phyloP scores from a whole-genome alignment of 1,140 invertebrate genomes.

The Calliphora vicina region DNA sequence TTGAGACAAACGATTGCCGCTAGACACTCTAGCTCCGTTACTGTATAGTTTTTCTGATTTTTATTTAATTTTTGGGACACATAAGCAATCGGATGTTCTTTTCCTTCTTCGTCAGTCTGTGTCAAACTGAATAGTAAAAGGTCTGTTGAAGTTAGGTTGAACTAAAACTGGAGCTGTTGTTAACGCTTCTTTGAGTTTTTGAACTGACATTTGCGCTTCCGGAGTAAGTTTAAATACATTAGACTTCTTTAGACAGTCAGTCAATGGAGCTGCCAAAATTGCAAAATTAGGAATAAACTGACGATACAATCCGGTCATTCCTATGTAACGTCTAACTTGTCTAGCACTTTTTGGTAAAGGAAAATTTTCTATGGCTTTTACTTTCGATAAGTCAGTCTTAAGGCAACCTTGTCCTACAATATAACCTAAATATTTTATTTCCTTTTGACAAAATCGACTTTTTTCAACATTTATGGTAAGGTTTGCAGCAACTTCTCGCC shows the following conservation, averaged over 20 bases:
- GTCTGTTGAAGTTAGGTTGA: constrained; percentile 53
- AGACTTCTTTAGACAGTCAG: constrained; percentile 44
- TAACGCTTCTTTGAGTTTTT: constrained; percentile 44
- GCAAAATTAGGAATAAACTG: constrained; percentile 57
- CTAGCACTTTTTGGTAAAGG: constrained; percentile 24
- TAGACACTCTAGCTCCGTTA: constrained; percentile 63
- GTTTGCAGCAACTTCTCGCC: constrained; percentile 20
- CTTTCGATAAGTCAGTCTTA: constrained; percentile 15
- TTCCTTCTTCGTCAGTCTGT: constrained; percentile 45
- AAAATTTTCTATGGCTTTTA: constrained; percentile 21
- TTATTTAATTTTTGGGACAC: constrained; percentile 46
- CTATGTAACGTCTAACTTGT: constrained; percentile 48
- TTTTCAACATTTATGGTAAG: constrained; percentile 37
- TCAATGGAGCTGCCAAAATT: constrained; percentile 36
- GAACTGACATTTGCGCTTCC: not conserved
- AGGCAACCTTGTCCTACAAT: constrained; percentile 46
- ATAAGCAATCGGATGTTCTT: constrained; percentile 52
- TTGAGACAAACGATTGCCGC: constrained; percentile 58
- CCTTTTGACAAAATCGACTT: constrained; percentile 61
- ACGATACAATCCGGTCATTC: constrained; percentile 59
- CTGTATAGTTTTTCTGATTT: constrained; percentile 30
- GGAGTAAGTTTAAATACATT: constrained; percentile 48
- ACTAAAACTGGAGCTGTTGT: constrained; percentile 52
- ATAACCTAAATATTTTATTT: constrained; percentile 36
- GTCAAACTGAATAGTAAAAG: constrained; percentile 55